Evolutionary conservation across 1,140 invertebrate genomes (phyloP).

Genomic region (Caenorhabditis brenneri): DNA sequence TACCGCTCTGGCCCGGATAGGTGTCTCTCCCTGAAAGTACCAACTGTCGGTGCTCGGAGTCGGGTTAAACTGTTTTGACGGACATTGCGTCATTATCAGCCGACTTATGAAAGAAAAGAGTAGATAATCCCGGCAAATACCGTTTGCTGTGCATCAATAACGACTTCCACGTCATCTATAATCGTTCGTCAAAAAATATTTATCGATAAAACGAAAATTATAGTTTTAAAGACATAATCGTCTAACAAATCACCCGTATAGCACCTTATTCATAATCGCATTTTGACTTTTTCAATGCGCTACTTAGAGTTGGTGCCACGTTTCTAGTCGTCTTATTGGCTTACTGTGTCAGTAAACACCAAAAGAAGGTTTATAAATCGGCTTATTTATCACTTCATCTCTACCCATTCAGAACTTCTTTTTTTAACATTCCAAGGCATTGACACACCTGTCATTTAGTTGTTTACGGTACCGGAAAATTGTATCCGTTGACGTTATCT

Average conservation of each 20-base stretch:
- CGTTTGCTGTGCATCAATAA: not conserved
- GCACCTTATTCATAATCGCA: constrained; percentile 7
- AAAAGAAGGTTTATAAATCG: constrained; percentile 33
- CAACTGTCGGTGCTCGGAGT: not conserved
- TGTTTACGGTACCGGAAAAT: not conserved
- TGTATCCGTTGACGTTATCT: not conserved
- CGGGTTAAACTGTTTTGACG: not conserved
- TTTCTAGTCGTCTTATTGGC: constrained; percentile 24
- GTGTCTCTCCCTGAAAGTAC: not conserved
- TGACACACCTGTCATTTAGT: not conserved
- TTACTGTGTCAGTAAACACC: constrained; percentile 41
- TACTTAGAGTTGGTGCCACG: constrained; percentile 33
- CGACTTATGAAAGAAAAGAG: not conserved
- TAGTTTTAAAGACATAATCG: not conserved
- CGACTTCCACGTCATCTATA: too few relatives aligned
- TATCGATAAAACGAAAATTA: not conserved
- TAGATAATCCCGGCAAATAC: not conserved
- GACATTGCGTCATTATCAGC: not conserved
- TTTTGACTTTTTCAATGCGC: not conserved
- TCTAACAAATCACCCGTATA: not conserved
- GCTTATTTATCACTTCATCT: constrained; percentile 26
- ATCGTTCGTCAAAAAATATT: too few relatives aligned
- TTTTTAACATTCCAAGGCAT: not conserved
- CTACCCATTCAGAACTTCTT: constrained; percentile 15
- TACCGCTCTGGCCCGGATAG: not conserved